Evolutionary conservation across 2,888 invertebrate genomes (phyloP), one percentile per base, ranked within the genome.

Genomic region (Scaptomyza polygonia): DNA sequence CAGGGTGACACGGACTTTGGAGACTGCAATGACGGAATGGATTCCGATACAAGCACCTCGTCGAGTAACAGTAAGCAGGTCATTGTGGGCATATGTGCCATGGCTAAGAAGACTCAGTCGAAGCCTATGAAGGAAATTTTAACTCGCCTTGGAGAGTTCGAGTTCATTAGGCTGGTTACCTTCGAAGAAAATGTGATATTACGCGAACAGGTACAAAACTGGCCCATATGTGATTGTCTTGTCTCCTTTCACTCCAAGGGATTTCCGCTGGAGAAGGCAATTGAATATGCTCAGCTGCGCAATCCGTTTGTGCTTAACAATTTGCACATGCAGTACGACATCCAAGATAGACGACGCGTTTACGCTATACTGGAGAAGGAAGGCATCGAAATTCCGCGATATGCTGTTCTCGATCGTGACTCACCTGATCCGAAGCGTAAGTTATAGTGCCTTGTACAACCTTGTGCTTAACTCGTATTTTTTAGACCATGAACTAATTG

Each of bases 41-140:
- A 94, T 75, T 93, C 93, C 14, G 93, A 94, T 76, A 93, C 93
- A 79, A 94, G 94, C 92, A 93, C 88, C 40, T 91, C 91, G 25
- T 91, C 92, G 21, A 91, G 89, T 79, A 94, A 93, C 90, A 96
- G 96, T 87, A 97, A 97, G 92, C 97, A 98, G 90, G 98, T 99
- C 86, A 94, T 98, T 91, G 98, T 99, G 86, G 99, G 99, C 71
- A 96, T 99, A 66, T 99, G 99, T 93, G 99, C 99, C 79, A 99
- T 99, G 99, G 96, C 97, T 89, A 99, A 99, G 93, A 99, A 99
- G 92, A 98, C 99, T 36, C 97, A 98, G 90, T 98, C 99, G 75
- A 99, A 99, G 92, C 99, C 99, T 12, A 99, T 99, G 99, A 97
- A 97, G 90, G 99, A 99, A 92, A 99, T 99, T 86, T 94, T 99